Percentiles rank a stretch among this genome's conserved stretches.
phyloP scores from a whole-genome alignment of 1,140 invertebrate species.

The Trichogramma pretiosum region DNA sequence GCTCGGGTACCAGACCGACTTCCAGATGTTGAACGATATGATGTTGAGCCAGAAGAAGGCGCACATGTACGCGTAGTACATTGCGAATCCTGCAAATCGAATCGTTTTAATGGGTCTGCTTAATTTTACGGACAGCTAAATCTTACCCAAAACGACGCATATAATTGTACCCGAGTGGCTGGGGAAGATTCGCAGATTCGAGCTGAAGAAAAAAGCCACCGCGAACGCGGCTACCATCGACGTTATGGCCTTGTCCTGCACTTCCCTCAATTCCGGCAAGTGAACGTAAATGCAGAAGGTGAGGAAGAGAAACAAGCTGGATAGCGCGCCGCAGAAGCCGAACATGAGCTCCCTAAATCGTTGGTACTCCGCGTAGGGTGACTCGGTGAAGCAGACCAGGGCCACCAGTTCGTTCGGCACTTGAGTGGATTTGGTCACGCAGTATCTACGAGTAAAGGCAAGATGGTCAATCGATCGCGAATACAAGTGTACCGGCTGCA shows the following conservation, averaged over 20 bases:
- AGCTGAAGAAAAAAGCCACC: slow-evolving; percentile 11
- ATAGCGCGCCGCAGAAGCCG: too few relatives aligned
- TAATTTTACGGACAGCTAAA: neutral
- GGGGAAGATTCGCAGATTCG: too few relatives aligned
- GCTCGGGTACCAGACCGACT: slow-evolving; percentile 49
- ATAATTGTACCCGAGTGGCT: slow-evolving; percentile 12
- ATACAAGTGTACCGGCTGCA: too few relatives aligned
- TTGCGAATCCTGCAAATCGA: slow-evolving; percentile 44
- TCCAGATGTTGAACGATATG: slow-evolving; percentile 56
- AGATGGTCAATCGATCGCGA: neutral
- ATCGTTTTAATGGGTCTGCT: neutral
- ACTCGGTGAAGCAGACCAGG: slow-evolving; percentile 47
- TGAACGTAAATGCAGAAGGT: slow-evolving; percentile 51
- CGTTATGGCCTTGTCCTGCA: slow-evolving; percentile 47
- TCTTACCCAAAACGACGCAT: slow-evolving; percentile 46
- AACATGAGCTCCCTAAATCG: too few relatives aligned
- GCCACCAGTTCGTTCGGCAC: neutral
- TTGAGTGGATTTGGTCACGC: slow-evolving; percentile 24
- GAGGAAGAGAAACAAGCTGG: slow-evolving; percentile 48
- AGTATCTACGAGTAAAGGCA: slow-evolving; percentile 40
- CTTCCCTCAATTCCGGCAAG: slow-evolving; percentile 49
- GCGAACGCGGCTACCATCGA: slow-evolving; percentile 45
- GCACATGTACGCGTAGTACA: slow-evolving; percentile 55
- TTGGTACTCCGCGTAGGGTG: slow-evolving; percentile 12
- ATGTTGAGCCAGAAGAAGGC: slow-evolving; percentile 62